Base-by-base conservation (phyloP, 1,140 invertebrate species). In the Eciton burchellii region DNA sequence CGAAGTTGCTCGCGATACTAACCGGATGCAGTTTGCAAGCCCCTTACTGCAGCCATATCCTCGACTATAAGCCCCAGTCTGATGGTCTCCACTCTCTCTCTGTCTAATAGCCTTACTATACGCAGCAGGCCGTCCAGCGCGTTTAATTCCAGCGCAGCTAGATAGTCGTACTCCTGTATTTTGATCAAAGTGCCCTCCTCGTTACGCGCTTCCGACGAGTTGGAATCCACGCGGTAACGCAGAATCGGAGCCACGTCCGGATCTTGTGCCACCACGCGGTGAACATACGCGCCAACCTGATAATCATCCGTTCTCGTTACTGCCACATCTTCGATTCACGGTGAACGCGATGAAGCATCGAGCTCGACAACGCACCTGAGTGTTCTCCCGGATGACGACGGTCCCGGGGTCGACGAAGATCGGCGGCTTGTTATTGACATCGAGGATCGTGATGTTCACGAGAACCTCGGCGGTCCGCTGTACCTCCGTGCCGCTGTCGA, bases 401-500 rank as follows among this genome's bases (percentile, higher is more conserved):
- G 95, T 94, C 1, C 95, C 96, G 0, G 96, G 95, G 66, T 97
- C 96, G 0, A 94, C 87, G 56, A 98, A 96, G 9, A 96, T 92
- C 0, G 98, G 98, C 0, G 95, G 95, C 91, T 99, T 99, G 90
- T 99, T 99, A 90, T 99, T 99, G 0, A 99, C 97, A 93, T 99
- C 98, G 12, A 96, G 95, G 74, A 99, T 97, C 0, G 96, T 96
- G 8, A 99, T 97, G 88, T 98, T 97, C 0, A 99, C 97, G 0
- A 96, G 94, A 9, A 96, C 96, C 3, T 95, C 94, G 0, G 96
- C 95, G 59, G 95, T 96, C 90, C 97, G 96, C 35, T 97, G 96
- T 21, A 96, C 95, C 12, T 98, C 97, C 56, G 98, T 95, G 6
- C 97, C 98, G 16, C 98, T 98, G 92, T 99, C 98, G 47, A 98